Conservation (phyloP, 2,113 vertebrate genomes). For the Pungitius pungitius region DNA sequence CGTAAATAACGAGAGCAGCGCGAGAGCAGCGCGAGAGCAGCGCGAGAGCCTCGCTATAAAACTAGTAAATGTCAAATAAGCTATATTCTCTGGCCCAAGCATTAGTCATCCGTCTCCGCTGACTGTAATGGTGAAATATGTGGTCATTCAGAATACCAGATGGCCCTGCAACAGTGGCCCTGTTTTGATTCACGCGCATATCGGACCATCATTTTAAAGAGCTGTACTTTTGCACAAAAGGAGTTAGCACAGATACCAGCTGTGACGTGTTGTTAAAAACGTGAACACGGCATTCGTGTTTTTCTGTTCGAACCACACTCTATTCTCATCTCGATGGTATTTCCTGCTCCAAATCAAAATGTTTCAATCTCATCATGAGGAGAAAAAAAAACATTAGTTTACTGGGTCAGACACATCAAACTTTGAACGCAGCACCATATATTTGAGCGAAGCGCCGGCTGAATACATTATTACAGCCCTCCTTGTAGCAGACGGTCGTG, state of each 20-base stretch:
- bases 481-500: slow-evolving; percentile 17
- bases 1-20: neutral
- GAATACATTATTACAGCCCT: slow-evolving; percentile 23
- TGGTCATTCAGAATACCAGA: neutral
- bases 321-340: neutral
- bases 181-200: neutral
- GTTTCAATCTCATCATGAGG: neutral
- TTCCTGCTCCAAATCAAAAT: neutral
- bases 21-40: neutral
- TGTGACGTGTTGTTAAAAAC: neutral
- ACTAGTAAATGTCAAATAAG: neutral
- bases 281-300: neutral
- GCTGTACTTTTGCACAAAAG: neutral
- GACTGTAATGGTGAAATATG: slow-evolving; percentile 6
- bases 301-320: slow-evolving; percentile 1
- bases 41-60: neutral
- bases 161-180: neutral
- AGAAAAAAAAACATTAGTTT: neutral
- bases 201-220: neutral
- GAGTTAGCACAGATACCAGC: neutral
- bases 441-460: neutral
- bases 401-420: slow-evolving; percentile 1
- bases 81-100: neutral
- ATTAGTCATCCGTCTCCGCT: slow-evolving; percentile 16
- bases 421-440: neutral